phyloP scores from a whole-genome alignment of 2,797 vertebrate species.

The Leptatherina wallacei region DNA sequence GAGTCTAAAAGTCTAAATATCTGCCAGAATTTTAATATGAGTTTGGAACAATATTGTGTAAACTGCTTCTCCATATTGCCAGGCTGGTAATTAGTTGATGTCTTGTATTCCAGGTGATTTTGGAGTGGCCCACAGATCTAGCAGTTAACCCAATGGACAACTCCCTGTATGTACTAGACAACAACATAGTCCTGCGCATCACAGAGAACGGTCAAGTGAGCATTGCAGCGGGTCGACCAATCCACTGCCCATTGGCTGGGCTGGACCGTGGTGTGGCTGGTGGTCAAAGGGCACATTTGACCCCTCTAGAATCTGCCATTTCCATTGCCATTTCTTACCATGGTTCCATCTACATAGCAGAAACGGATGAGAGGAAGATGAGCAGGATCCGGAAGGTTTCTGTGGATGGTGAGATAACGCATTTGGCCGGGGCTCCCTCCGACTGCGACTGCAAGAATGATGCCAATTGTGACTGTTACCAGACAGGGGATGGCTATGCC shows the following conservation, averaged over 20 bases:
- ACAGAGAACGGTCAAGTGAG: slow-evolving; percentile 95
- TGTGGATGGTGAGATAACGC: slow-evolving; percentile 94
- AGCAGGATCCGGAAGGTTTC: slow-evolving; percentile 95
- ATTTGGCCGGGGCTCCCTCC: slow-evolving; percentile 91
- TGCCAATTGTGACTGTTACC: slow-evolving; percentile 98
- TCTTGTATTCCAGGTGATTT: slow-evolving; percentile 87
- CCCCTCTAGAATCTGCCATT: slow-evolving; percentile 91
- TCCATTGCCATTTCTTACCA: slow-evolving; percentile 94
- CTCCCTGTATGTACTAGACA: slow-evolving; percentile 95
- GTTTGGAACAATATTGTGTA: background rate
- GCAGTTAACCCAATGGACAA: slow-evolving; percentile 98
- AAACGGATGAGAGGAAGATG: slow-evolving; percentile 96
- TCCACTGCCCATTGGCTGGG: slow-evolving; percentile 92
- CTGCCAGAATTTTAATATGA: background rate
- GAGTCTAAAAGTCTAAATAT: background rate
- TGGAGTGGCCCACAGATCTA: slow-evolving; percentile 97
- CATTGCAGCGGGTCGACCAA: slow-evolving; percentile 92
- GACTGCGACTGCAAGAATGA: slow-evolving; percentile 99
- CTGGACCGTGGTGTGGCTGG: slow-evolving; percentile 84
- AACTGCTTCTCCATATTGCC: background rate
- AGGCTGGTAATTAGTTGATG: background rate
- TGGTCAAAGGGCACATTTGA: slow-evolving; percentile 90
- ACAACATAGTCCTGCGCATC: slow-evolving; percentile 95
- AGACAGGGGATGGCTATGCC: slow-evolving; percentile 95
- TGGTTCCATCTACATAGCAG: slow-evolving; percentile 92